Percentiles rank a stretch among this genome's conserved stretches.
Conservation (phyloP, 2,113 vertebrate species). For the Tachycineta bicolor region DNA sequence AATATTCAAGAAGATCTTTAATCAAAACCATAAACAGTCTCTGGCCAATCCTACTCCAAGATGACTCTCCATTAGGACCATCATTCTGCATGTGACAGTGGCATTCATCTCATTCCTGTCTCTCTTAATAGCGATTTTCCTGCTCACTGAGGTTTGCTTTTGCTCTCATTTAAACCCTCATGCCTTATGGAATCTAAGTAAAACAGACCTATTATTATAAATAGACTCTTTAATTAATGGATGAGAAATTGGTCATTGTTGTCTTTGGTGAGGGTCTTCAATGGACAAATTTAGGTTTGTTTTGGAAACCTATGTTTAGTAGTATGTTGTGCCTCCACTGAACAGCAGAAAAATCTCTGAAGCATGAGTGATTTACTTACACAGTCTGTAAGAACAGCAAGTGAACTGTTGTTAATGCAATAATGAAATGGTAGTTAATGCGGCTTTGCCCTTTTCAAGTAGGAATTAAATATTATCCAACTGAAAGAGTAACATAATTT, state of each 20-base stretch:
- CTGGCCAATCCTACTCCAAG: neutral
- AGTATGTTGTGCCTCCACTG: neutral
- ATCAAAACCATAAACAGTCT: neutral
- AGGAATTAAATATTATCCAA: slow-evolving; percentile 28
- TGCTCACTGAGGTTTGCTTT: neutral
- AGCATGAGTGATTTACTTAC: slow-evolving; percentile 44
- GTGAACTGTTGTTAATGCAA: slow-evolving; percentile 62
- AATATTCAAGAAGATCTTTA: neutral
- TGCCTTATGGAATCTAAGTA: neutral
- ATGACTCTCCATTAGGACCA: neutral
- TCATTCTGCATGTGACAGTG: neutral
- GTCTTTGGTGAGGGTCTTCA: neutral
- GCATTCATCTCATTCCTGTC: accelerated
- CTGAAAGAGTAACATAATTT: slow-evolving; percentile 55
- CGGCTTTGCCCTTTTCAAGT: neutral
- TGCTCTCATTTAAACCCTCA: neutral
- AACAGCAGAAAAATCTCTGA: slow-evolving; percentile 25
- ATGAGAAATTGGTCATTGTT: neutral
- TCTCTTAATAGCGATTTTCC: neutral
- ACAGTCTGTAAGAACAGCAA: slow-evolving; percentile 27
- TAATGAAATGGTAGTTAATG: slow-evolving; percentile 63
- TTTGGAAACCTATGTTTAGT: neutral
- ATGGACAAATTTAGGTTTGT: neutral
- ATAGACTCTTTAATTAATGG: neutral
- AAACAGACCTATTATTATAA: neutral